A percentile compares a stretch with the other conserved stretches of the same genome.
These are phyloP conservation scores for Panurus biarmicus DNA, from an alignment of 2,113 vertebrate species.

Conservation along the genomic window DNA sequence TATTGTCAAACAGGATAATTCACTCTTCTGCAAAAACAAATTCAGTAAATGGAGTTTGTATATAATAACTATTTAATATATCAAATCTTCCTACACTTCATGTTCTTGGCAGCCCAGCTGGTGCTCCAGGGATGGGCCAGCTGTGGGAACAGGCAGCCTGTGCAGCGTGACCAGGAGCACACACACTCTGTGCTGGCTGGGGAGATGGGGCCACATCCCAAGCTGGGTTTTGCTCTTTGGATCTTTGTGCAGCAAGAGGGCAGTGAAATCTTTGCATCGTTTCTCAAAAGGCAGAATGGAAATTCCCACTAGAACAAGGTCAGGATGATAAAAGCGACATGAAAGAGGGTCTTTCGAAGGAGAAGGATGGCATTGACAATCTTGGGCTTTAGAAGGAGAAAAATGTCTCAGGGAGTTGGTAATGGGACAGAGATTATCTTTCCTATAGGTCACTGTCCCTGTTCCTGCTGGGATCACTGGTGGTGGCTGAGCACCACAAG, in stretches of 20 bases:
- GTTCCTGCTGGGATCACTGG: not conserved
- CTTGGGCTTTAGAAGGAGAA: not conserved
- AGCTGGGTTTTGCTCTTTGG: not conserved
- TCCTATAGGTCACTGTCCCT: slow-evolving; percentile 32
- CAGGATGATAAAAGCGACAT: not conserved
- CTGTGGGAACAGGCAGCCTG: not conserved
- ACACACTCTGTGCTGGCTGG: not conserved
- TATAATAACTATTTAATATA: not conserved
- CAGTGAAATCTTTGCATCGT: not conserved
- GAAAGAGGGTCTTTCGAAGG: slow-evolving; percentile 9
- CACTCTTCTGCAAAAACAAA: not conserved
- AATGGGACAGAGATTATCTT: slow-evolving; percentile 22
- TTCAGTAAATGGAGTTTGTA: not conserved
- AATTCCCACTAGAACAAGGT: not conserved
- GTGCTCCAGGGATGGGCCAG: not conserved
- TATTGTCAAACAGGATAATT: not conserved
- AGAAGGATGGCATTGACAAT: not conserved
- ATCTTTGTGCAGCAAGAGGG: not conserved
- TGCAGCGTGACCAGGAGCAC: not conserved
- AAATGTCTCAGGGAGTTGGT: slow-evolving; percentile 17
- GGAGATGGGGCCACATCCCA: not conserved
- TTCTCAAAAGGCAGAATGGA: not conserved
- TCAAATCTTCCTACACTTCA: not conserved
- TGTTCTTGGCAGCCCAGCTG: not conserved
- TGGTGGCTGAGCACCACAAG: not conserved